Percentiles rank a stretch among this genome's conserved stretches.
phyloP scores from a whole-genome alignment of 1,140 invertebrate species.

The Drosophila sp. region DNA sequence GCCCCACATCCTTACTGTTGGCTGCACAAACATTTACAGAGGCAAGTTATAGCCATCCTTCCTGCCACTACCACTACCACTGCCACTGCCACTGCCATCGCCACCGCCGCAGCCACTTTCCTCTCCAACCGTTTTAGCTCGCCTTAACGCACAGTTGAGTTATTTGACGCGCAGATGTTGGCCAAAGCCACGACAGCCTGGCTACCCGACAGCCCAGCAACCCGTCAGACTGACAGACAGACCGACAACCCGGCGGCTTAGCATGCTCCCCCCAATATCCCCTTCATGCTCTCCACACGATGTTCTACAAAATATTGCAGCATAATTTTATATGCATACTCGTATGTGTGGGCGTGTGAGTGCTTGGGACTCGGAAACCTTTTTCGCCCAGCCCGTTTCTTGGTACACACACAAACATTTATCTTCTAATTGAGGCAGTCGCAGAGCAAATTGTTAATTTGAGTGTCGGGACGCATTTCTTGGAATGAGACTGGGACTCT shows the following conservation, averaged over 20 bases:
- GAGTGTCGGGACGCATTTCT: constrained; percentile 46
- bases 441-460: constrained; percentile 54
- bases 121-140: constrained; percentile 27
- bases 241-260: background rate
- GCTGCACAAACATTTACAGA: constrained; percentile 52
- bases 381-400: constrained; percentile 51
- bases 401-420: constrained; percentile 58
- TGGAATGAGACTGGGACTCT: constrained; percentile 18
- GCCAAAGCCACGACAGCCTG: constrained; percentile 59
- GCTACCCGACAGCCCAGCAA: constrained; percentile 3
- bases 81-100: background rate
- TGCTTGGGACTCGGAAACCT: constrained; percentile 62
- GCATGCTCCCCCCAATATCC: background rate
- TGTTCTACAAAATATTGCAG: constrained; percentile 67
- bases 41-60: constrained; percentile 9
- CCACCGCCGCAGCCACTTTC: constrained; percentile 7
- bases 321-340: constrained; percentile 61
- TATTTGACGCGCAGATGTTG: constrained; percentile 76
- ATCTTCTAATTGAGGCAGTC: constrained; percentile 68
- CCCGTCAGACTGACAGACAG: no score
- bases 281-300: background rate
- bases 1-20: constrained; percentile 30
- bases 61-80: background rate
- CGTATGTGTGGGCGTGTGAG: constrained; percentile 21
- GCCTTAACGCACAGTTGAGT: constrained; percentile 73